Percentiles rank a stretch among this genome's conserved stretches.
These are phyloP conservation scores for Drosophila sturtevanti DNA, from an alignment of 1,140 invertebrate species.

Conservation along the genomic window DNA sequence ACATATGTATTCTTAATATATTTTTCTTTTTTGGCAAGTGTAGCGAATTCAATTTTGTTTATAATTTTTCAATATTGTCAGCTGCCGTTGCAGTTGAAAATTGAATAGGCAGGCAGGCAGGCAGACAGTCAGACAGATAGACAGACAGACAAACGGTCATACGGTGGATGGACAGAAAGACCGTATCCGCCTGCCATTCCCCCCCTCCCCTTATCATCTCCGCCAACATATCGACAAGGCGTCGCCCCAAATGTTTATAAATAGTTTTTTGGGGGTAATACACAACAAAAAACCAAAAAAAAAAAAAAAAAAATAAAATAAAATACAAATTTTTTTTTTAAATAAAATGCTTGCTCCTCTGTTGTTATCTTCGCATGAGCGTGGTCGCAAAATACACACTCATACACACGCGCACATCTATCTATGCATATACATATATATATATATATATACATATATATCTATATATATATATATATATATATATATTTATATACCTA, in stretches of 20 bases:
- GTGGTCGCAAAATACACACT: conserved; percentile 9
- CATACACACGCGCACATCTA: not conserved
- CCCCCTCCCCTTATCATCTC: not conserved
- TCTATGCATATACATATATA: not conserved
- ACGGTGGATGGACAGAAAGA: conserved; percentile 9
- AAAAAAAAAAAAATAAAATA: conserved; percentile 13
- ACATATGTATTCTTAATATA: too few relatives aligned
- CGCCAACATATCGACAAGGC: conserved; percentile 66
- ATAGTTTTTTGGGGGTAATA: conserved; percentile 60
- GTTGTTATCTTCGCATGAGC: conserved; percentile 13
- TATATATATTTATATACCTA: not conserved
- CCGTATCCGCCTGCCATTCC: conserved; percentile 2
- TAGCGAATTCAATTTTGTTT: conserved; percentile 65
- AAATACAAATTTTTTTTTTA: not conserved
- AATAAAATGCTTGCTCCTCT: conserved; percentile 13
- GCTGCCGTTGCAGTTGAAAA: conserved; percentile 29
- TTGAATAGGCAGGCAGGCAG: conserved; percentile 3
- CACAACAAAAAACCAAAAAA: conserved; percentile 27
- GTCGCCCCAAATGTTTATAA: conserved; percentile 76
- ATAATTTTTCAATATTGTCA: conserved; percentile 75
- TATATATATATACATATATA: not conserved
- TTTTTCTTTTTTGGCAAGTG: conserved; percentile 44
- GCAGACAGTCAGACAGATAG: not conserved
- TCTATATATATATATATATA: not conserved
- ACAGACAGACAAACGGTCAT: conserved; percentile 3